Conservation (phyloP, 2,888 invertebrate genomes). For the Tiphia femorata region DNA sequence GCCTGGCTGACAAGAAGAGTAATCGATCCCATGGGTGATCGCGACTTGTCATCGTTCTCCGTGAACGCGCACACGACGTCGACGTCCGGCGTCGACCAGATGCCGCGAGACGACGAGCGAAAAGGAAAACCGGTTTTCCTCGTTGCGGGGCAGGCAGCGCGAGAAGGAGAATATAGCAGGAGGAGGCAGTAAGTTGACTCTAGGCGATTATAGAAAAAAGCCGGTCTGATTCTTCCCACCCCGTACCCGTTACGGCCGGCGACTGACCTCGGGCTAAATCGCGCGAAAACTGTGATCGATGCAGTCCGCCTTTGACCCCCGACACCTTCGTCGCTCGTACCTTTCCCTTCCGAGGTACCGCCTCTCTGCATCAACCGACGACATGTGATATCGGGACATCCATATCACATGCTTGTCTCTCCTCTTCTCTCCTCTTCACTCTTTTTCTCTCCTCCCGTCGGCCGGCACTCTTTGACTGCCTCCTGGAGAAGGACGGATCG, state of each 20-base stretch:
- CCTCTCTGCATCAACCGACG: constrained; percentile 24
- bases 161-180: not conserved
- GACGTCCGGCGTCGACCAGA: constrained; percentile 28
- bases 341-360: not conserved
- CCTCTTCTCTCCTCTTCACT: constrained; percentile 15
- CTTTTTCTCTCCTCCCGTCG: constrained; percentile 3
- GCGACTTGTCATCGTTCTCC: constrained; percentile 35
- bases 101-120: constrained; percentile 28
- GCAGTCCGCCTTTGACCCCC: constrained; percentile 29
- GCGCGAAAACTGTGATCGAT: constrained; percentile 49
- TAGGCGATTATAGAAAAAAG: too few species aligned
- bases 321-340: constrained; percentile 29
- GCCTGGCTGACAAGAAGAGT: constrained; percentile 29
- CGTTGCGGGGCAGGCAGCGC: not conserved
- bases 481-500: constrained; percentile 22
- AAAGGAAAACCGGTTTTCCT: constrained; percentile 32
- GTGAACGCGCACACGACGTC: constrained; percentile 26
- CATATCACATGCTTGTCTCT: not conserved
- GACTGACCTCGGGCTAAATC: constrained; percentile 37
- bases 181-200: too few species aligned
- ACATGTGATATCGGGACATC: constrained; percentile 9
- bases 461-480: constrained; percentile 26
- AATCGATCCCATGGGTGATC: constrained; percentile 51
- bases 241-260: constrained; percentile 28
- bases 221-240: too few species aligned